These are phyloP conservation scores for Acronicta aceris DNA, from an alignment of 2,888 invertebrate genomes.

Conservation along the genomic window DNA sequence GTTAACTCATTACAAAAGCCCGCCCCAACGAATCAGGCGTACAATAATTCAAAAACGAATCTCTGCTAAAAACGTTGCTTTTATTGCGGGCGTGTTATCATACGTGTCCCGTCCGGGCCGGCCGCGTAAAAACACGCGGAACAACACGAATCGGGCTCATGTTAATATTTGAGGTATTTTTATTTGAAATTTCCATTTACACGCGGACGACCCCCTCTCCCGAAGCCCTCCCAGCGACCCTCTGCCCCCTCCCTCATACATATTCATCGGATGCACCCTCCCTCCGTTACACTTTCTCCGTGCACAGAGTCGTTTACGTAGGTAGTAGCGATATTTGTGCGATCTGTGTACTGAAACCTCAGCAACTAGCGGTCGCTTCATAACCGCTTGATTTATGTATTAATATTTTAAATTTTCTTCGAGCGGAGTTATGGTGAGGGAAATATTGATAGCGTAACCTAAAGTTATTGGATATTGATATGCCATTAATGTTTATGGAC, in stretches of 20 bases:
- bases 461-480: slow-evolving; percentile 38
- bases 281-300: slow-evolving; percentile 87
- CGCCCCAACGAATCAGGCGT: slow-evolving; percentile 52
- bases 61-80: slow-evolving; percentile 64
- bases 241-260: slow-evolving; percentile 87
- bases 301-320: slow-evolving; percentile 63
- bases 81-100: slow-evolving; percentile 73
- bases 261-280: slow-evolving; percentile 90
- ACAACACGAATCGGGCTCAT: slow-evolving; percentile 87
- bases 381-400: slow-evolving; percentile 66
- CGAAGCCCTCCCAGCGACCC: slow-evolving; percentile 45
- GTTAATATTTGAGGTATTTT: slow-evolving; percentile 89
- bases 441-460: slow-evolving; percentile 12
- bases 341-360: slow-evolving; percentile 75
- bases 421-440: slow-evolving; percentile 6
- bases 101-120: slow-evolving; percentile 74
- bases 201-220: slow-evolving; percentile 69
- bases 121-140: slow-evolving; percentile 72
- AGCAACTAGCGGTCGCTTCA: slow-evolving; percentile 68
- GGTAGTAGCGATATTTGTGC: slow-evolving; percentile 68
- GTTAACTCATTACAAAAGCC: slow-evolving; percentile 49
- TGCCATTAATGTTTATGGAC: slow-evolving; percentile 17
- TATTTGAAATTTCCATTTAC: slow-evolving; percentile 90
- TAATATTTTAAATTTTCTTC: slow-evolving; percentile 55
- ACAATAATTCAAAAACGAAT: slow-evolving; percentile 65